Percentiles rank a stretch among this genome's conserved stretches.
Evolutionary conservation across 2,888 invertebrate genomes (phyloP).

Genomic region (Myathropa florea): DNA sequence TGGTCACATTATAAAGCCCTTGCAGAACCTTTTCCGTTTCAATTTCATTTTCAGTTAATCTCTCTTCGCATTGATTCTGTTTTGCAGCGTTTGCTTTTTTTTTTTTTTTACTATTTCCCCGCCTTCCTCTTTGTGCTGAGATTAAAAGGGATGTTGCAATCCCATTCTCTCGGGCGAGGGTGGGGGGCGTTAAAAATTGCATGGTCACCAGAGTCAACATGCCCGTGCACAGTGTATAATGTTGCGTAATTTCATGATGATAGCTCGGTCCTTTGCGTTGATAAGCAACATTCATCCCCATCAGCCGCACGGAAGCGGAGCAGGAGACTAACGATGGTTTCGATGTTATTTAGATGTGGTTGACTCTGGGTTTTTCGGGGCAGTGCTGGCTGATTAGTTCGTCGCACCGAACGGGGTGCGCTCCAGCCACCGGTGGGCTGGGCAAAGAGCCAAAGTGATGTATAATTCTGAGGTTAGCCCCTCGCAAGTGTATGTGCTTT

Average conservation of each 20-base stretch:
- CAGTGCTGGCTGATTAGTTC: conserved; percentile 10
- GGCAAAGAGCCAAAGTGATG: background rate
- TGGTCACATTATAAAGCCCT: background rate
- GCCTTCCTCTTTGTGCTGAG: background rate
- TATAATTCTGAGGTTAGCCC: conserved; percentile 19
- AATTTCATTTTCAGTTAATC: conserved; percentile 45
- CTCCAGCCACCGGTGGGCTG: background rate
- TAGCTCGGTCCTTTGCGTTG: conserved; percentile 24
- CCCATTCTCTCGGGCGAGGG: background rate
- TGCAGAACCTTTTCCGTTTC: background rate
- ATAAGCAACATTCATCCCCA: conserved; percentile 21
- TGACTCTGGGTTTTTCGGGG: background rate
- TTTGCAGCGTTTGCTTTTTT: conserved; percentile 36
- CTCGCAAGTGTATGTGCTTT: background rate
- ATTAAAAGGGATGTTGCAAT: conserved; percentile 39
- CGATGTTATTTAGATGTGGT: conserved; percentile 34
- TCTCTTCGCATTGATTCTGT: conserved; percentile 44
- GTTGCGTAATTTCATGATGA: conserved; percentile 17
- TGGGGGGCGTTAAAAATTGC: background rate
- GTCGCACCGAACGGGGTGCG: background rate
- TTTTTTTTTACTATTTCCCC: background rate
- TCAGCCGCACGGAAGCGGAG: background rate
- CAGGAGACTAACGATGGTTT: conserved; percentile 3
- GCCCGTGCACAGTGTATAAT: background rate
- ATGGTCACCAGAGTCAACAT: background rate